These are phyloP conservation scores for Rallus limicola DNA, from an alignment of 2,113 vertebrate genomes.

Conservation along the genomic window DNA sequence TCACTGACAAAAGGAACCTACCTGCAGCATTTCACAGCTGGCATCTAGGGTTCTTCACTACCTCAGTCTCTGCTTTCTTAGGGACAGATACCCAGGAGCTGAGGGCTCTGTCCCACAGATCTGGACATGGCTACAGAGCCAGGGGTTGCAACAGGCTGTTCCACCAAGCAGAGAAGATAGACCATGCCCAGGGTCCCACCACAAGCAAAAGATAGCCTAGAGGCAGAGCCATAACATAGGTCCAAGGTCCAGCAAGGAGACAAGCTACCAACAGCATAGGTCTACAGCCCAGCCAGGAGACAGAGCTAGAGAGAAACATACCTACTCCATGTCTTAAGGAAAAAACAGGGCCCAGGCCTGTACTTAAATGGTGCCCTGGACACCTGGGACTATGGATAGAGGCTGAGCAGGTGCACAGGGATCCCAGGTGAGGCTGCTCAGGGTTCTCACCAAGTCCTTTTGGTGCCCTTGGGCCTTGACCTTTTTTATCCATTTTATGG, in stretches of 20 bases:
- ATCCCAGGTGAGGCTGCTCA: too few relatives aligned
- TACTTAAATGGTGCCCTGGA: neutral
- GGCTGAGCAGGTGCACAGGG: too few relatives aligned
- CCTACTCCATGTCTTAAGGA: fast-evolving
- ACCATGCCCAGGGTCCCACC: neutral
- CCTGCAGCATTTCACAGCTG: neutral
- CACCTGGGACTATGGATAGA: neutral
- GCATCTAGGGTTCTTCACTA: neutral
- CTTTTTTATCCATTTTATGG: neutral
- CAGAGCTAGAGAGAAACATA: fast-evolving
- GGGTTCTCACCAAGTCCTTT: neutral
- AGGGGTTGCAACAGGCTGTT: fast-evolving
- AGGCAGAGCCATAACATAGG: too few relatives aligned
- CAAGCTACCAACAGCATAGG: neutral
- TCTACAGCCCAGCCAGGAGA: neutral
- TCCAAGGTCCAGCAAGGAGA: neutral
- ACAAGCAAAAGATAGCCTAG: neutral
- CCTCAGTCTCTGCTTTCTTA: neutral
- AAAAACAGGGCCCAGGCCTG: fast-evolving
- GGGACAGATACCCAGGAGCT: neutral
- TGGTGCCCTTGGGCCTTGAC: neutral
- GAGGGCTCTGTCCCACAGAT: too few relatives aligned
- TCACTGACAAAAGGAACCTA: neutral
- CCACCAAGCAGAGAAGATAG: neutral
- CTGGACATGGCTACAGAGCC: fast-evolving